Evolutionary conservation across 2,888 invertebrate genomes (phyloP).

Genomic region (Orthosia gracilis): DNA sequence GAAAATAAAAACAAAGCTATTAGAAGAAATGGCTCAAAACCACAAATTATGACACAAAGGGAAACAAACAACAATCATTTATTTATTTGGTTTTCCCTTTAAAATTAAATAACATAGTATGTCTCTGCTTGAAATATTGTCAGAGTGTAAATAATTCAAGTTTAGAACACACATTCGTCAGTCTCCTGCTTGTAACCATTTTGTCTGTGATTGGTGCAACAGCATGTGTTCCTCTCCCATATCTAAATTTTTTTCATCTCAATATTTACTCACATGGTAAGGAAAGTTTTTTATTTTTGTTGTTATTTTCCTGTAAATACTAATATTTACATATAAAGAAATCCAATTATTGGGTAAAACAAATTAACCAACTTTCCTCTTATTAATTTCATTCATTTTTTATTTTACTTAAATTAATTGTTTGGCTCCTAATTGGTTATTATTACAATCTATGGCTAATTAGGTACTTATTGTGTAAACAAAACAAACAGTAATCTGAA

Average conservation of each 20-base stretch:
- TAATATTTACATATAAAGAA: background rate
- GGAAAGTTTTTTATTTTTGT: background rate
- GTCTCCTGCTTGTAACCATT: background rate
- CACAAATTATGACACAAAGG: conserved; percentile 22
- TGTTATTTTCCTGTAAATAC: background rate
- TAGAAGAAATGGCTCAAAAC: conserved; percentile 32
- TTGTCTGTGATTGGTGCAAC: background rate
- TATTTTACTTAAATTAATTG: no score
- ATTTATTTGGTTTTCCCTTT: conserved; percentile 31
- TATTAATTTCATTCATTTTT: no score
- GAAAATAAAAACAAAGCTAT: background rate
- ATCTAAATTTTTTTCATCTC: background rate
- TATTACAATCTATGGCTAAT: no score
- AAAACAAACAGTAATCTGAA: no score
- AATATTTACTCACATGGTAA: conserved; percentile 9
- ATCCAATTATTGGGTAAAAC: background rate
- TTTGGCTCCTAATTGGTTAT: background rate
- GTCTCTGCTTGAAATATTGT: conserved; percentile 10
- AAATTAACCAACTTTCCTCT: background rate
- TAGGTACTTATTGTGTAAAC: no score
- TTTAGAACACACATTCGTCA: background rate
- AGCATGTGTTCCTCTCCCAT: conserved; percentile 2
- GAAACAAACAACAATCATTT: conserved; percentile 10
- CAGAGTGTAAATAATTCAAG: background rate
- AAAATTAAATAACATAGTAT: background rate